Evolutionary conservation across 2,888 invertebrate species (phyloP).

Genomic region (Macroteleia sp.): DNA sequence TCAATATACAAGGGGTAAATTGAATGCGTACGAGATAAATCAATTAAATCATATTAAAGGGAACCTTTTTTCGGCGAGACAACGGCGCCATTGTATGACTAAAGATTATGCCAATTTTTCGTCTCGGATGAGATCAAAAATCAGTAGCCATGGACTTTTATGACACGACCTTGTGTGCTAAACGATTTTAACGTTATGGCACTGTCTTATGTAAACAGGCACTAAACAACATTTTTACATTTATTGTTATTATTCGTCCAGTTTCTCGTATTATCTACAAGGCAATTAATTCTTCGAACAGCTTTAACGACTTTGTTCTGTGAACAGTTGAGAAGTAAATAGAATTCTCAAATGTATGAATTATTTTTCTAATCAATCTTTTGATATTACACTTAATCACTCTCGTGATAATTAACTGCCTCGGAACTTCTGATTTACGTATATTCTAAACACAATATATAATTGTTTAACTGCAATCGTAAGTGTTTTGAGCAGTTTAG

Average conservation of each 20-base stretch:
- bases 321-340: no score
- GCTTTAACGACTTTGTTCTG: neutral
- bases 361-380: no score
- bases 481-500: no score
- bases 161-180: neutral
- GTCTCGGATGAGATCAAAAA: neutral
- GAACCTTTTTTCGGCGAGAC: neutral
- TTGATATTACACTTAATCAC: no score
- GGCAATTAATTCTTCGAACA: neutral
- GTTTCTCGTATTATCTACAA: neutral
- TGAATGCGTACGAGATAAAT: constrained; percentile 4
- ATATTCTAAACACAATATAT: no score
- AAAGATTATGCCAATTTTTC: neutral
- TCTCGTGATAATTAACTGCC: no score
- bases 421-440: no score
- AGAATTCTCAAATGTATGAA: no score
- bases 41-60: constrained; percentile 4
- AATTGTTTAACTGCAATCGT: no score
- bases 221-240: neutral
- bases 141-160: neutral
- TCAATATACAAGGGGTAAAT: no score
- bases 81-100: neutral
- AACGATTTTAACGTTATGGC: neutral
- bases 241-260: neutral
- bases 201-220: neutral